Conservation (phyloP, 2,797 vertebrate species). For the Schizopygopsis malacanthus region DNA sequence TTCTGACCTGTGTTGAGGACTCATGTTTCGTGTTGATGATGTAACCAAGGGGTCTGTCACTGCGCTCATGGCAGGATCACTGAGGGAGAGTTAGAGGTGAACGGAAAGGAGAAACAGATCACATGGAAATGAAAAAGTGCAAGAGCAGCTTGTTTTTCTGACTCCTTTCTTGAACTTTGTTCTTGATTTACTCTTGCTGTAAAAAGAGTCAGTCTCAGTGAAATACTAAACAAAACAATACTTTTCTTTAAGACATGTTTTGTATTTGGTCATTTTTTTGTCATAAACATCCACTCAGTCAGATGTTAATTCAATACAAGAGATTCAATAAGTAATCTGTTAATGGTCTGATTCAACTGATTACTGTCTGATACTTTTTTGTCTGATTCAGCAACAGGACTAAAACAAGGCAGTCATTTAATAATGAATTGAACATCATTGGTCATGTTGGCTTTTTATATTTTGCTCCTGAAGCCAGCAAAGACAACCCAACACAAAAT, state of each 20-base stretch:
- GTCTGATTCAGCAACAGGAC: not conserved
- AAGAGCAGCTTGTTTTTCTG: not conserved
- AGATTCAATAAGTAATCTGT: not conserved
- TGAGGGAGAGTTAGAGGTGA: constrained; percentile 38
- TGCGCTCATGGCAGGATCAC: constrained; percentile 43
- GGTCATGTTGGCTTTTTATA: not conserved
- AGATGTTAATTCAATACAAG: not conserved
- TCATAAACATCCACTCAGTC: not conserved
- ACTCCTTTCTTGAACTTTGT: not conserved
- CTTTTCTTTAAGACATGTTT: not conserved
- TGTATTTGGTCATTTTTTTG: not conserved
- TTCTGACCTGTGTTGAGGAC: constrained; percentile 42
- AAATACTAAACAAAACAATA: not conserved
- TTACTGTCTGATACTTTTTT: not conserved
- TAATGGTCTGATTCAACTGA: not conserved
- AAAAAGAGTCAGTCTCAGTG: not conserved
- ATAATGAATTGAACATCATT: not conserved
- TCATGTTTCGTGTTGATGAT: constrained; percentile 66
- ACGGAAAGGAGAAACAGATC: constrained; percentile 32
- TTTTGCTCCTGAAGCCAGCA: not conserved
- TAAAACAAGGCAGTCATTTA: not conserved
- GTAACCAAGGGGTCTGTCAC: constrained; percentile 60
- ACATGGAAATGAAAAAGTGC: not conserved
- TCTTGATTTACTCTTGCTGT: not conserved
- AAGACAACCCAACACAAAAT: not conserved